Conservation (phyloP, 1,140 invertebrate genomes). For the Xylocopa sonorina region DNA sequence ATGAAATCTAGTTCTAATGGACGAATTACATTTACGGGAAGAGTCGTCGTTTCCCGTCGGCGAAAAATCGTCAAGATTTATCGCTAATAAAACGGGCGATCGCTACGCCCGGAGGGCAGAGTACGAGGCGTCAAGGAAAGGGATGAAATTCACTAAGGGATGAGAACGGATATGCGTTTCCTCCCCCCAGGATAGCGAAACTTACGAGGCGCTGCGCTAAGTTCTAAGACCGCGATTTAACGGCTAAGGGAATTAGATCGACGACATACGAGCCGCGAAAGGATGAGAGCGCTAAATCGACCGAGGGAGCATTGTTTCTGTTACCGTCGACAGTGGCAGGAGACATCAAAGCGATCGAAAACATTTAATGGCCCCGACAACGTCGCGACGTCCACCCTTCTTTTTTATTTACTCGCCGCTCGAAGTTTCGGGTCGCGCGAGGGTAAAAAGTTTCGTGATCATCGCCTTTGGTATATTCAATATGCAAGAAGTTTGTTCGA, state of each 20-base stretch:
- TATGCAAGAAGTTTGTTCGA: background rate
- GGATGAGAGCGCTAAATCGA: conserved; percentile 40
- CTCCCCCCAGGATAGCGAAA: conserved; percentile 36
- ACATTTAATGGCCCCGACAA: background rate
- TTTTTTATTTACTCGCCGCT: background rate
- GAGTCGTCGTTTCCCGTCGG: conserved; percentile 3
- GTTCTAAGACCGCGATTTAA: conserved; percentile 63
- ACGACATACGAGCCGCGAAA: conserved; percentile 38
- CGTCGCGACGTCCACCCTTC: no score
- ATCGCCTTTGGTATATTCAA: background rate
- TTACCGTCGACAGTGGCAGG: background rate
- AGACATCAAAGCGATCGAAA: background rate
- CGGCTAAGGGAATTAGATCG: conserved; percentile 55
- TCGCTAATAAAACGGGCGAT: conserved; percentile 54
- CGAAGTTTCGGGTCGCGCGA: background rate
- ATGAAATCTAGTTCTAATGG: conserved; percentile 3
- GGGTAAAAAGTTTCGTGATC: background rate
- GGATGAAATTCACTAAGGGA: conserved; percentile 53
- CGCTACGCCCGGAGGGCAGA: conserved; percentile 26
- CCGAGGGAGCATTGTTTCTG: conserved; percentile 11
- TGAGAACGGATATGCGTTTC: conserved; percentile 43
- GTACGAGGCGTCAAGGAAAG: conserved; percentile 9
- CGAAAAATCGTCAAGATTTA: conserved; percentile 54
- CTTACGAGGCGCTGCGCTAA: conserved; percentile 52
- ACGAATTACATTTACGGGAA: conserved; percentile 37